A percentile compares a stretch with the other conserved stretches of the same genome.
Conservation (phyloP, 1,140 invertebrate species). For the Philopotamus ludificatus region DNA sequence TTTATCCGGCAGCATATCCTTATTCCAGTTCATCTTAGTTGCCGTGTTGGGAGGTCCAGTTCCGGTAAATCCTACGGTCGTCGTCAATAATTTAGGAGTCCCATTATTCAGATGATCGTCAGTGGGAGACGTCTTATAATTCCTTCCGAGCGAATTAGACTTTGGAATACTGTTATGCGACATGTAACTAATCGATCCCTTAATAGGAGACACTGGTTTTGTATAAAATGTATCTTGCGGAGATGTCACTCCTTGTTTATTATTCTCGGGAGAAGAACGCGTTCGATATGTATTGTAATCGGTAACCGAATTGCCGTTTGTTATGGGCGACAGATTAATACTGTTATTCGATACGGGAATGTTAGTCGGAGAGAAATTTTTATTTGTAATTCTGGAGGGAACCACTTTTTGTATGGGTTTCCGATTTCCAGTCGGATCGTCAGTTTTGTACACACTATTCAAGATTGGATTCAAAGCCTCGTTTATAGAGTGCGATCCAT, state of each 20-base stretch:
- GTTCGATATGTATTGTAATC: conserved; percentile 25
- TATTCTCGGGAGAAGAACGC: neutral
- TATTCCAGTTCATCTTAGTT: conserved; percentile 65
- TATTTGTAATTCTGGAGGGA: conserved; percentile 57
- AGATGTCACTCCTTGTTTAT: conserved; percentile 31
- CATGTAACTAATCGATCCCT: conserved; percentile 57
- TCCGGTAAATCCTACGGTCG: conserved; percentile 59
- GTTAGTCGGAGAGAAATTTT: conserved; percentile 46
- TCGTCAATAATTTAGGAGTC: conserved; percentile 57
- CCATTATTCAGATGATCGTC: conserved; percentile 44
- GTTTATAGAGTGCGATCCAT: conserved; percentile 26
- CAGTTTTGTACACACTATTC: conserved; percentile 1
- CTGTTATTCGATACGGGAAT: conserved; percentile 41
- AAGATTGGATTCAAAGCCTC: conserved; percentile 37
- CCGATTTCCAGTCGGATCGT: conserved; percentile 43
- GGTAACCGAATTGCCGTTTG: conserved; percentile 27
- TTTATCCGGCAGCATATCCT: conserved; percentile 69
- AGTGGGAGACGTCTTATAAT: conserved; percentile 45
- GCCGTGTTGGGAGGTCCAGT: conserved; percentile 52
- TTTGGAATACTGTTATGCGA: conserved; percentile 56
- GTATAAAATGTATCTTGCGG: conserved; percentile 61
- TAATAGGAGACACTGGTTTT: conserved; percentile 71
- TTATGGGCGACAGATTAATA: conserved; percentile 25
- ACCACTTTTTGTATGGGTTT: conserved; percentile 62
- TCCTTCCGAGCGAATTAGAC: conserved; percentile 48